These are phyloP conservation scores for Petrocephalus zakoni DNA, from an alignment of 2,113 vertebrate species.

Conservation along the genomic window DNA sequence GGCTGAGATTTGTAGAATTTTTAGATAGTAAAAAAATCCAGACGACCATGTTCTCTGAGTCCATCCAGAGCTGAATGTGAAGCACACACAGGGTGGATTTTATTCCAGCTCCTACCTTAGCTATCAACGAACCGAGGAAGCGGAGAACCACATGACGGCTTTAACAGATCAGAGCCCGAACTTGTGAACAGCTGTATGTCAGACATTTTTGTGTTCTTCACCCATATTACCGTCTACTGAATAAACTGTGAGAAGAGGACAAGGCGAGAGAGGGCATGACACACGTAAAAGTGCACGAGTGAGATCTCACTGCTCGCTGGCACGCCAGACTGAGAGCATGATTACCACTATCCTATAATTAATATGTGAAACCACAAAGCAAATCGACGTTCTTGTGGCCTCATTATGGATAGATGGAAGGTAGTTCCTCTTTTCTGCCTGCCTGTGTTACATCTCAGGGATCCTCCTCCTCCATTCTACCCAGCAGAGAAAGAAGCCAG, in stretches of 20 bases:
- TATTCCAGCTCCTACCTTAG: neutral
- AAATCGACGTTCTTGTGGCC: neutral
- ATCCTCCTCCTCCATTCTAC: neutral
- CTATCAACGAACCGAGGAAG: neutral
- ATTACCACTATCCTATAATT: neutral
- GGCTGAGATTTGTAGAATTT: neutral
- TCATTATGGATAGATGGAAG: neutral
- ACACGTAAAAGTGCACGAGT: neutral
- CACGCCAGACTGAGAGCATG: neutral
- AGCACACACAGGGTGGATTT: neutral
- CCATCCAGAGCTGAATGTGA: neutral
- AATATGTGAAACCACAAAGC: neutral
- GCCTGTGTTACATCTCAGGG: neutral
- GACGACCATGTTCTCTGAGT: neutral
- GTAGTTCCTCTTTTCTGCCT: neutral
- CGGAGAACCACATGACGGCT: neutral
- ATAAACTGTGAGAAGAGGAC: neutral
- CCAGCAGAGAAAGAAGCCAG: neutral
- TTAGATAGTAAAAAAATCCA: neutral
- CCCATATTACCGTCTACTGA: neutral
- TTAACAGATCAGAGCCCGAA: neutral
- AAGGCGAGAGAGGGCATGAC: neutral
- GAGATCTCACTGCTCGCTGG: neutral
- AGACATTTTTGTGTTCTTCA: neutral
- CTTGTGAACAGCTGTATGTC: neutral